Evolutionary conservation across 2,888 invertebrate species (phyloP).

Genomic region (Troilus luridus): DNA sequence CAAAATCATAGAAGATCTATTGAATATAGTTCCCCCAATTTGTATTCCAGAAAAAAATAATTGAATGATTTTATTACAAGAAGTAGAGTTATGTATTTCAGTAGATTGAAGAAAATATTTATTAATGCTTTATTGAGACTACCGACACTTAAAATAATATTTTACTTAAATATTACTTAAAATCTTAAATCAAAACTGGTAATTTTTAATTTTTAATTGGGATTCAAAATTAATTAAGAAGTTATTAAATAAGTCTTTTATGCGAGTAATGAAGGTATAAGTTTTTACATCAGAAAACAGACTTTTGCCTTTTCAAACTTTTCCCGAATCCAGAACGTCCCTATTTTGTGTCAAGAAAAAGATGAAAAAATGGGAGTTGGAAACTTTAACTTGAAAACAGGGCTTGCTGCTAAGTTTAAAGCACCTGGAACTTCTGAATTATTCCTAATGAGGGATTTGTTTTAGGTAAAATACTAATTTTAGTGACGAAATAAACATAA

Average conservation of each 20-base stretch:
- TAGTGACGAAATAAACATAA: background rate
- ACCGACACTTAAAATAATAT: no score
- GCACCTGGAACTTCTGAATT: background rate
- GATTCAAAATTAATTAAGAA: background rate
- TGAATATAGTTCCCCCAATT: no score
- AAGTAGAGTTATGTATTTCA: no score
- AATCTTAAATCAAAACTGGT: no score
- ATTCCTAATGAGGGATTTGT: background rate
- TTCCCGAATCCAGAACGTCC: background rate
- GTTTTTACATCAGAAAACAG: background rate
- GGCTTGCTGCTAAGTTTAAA: background rate
- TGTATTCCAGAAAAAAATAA: no score
- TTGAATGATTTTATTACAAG: no score
- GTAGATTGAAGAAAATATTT: no score
- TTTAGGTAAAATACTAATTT: background rate
- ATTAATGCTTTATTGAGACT: no score
- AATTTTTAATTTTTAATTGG: background rate
- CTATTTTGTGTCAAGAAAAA: background rate
- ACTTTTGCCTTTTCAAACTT: background rate
- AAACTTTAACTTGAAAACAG: background rate
- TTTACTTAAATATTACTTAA: no score
- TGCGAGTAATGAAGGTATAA: background rate
- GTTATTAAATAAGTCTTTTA: background rate
- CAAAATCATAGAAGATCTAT: no score
- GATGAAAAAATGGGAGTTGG: background rate